Evolutionary conservation across 2,797 vertebrate genomes (phyloP).

Genomic region (Notamacropus eugenii): DNA sequence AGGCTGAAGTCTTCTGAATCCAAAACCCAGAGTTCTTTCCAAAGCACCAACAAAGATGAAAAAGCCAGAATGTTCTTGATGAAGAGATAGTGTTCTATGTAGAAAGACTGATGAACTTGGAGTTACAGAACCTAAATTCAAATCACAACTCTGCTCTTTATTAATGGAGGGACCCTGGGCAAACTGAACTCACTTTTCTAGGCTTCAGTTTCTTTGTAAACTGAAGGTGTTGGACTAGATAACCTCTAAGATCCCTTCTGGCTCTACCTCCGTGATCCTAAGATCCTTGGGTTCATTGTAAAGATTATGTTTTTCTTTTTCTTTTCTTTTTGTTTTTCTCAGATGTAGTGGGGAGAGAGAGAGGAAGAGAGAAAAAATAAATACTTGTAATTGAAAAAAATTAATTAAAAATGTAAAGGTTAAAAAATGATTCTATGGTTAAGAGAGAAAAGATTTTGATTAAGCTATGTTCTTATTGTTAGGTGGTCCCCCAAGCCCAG

Average conservation of each 20-base stretch:
- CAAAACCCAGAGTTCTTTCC: background rate
- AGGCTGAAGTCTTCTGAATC: background rate
- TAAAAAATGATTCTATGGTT: background rate
- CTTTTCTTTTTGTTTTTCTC: background rate
- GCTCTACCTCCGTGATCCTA: background rate
- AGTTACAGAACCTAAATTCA: background rate
- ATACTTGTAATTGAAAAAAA: background rate
- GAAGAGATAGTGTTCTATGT: background rate
- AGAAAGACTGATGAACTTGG: background rate
- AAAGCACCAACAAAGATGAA: background rate
- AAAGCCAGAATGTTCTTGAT: background rate
- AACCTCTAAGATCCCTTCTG: background rate
- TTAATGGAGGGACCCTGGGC: background rate
- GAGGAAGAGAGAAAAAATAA: background rate
- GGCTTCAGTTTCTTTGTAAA: background rate
- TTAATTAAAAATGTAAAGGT: background rate
- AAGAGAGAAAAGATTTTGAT: background rate
- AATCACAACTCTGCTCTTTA: background rate
- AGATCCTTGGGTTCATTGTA: background rate
- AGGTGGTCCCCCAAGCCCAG: background rate
- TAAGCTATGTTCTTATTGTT: background rate
- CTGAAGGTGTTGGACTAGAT: background rate
- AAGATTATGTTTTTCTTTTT: background rate
- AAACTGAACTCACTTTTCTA: background rate
- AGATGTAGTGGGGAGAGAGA: background rate